A percentile compares a stretch with the other conserved stretches of the same genome.
Conservation (phyloP, 2,797 vertebrate species). For the Crocidura indochinensis region DNA sequence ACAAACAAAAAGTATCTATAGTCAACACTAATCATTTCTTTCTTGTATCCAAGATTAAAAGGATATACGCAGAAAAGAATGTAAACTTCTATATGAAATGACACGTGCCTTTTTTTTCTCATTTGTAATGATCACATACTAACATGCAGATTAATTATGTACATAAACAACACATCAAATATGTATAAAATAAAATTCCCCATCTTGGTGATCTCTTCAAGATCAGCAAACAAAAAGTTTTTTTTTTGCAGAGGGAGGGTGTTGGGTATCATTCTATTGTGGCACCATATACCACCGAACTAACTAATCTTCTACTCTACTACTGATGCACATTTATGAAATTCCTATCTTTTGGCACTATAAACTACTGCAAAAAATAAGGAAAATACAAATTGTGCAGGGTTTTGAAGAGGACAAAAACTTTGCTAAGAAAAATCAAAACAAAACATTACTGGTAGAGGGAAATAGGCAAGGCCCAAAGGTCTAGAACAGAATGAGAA, state of each 20-base stretch:
- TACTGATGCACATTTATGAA: background rate
- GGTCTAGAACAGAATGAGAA: slow-evolving; percentile 5
- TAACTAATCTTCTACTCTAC: slow-evolving; percentile 4
- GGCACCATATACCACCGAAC: background rate
- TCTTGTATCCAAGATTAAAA: background rate
- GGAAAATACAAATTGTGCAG: background rate
- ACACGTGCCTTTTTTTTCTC: no score
- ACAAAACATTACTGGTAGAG: background rate
- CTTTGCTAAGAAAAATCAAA: slow-evolving; percentile 12
- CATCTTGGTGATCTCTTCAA: background rate
- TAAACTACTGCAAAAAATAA: slow-evolving; percentile 22
- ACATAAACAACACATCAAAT: slow-evolving; percentile 14
- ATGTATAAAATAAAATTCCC: no score
- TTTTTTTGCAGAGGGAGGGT: background rate
- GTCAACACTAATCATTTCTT: slow-evolving; percentile 20
- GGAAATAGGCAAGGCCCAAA: slow-evolving; percentile 27
- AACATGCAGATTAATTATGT: no score
- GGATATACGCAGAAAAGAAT: background rate
- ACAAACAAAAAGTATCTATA: background rate
- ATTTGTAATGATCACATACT: background rate
- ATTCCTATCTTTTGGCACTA: slow-evolving; percentile 24
- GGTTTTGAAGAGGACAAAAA: slow-evolving; percentile 28
- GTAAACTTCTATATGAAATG: no score
- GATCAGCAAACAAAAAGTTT: slow-evolving; percentile 15
- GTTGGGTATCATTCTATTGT: background rate